These are phyloP conservation scores for Poecilia wingei DNA, from an alignment of 2,797 vertebrate species.

Conservation along the genomic window DNA sequence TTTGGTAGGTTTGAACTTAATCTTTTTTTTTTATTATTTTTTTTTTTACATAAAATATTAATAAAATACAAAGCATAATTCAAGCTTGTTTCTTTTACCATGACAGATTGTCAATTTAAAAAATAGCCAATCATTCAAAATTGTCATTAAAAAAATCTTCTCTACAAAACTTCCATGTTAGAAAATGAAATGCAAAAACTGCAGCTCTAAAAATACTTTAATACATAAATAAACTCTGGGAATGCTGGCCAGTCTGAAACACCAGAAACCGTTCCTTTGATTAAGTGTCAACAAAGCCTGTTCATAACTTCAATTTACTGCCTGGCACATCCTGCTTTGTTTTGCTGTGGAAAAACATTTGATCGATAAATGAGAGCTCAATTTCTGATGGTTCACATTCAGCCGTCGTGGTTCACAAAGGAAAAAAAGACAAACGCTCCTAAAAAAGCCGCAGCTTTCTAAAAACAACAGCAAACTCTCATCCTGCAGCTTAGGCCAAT, in stretches of 20 bases:
- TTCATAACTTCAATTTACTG: slow-evolving; percentile 82
- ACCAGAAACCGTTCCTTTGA: slow-evolving; percentile 71
- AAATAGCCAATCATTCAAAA: slow-evolving; percentile 35
- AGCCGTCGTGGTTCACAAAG: slow-evolving; percentile 52
- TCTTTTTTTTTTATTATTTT: neutral
- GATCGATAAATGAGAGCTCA: slow-evolving; percentile 70
- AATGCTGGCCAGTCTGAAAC: slow-evolving; percentile 47
- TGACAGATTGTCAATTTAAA: slow-evolving; percentile 13
- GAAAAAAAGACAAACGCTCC: slow-evolving; percentile 35
- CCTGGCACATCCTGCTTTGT: slow-evolving; percentile 74
- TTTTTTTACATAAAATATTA: neutral
- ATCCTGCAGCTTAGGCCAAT: slow-evolving; percentile 21
- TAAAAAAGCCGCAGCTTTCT: slow-evolving; percentile 20
- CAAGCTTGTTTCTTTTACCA: neutral
- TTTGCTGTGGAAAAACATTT: slow-evolving; percentile 41
- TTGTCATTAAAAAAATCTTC: neutral
- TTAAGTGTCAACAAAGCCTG: slow-evolving; percentile 77
- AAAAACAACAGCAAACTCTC: slow-evolving; percentile 36
- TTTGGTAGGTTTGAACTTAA: neutral
- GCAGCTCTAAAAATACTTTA: neutral
- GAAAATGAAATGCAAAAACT: neutral
- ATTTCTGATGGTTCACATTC: slow-evolving; percentile 70
- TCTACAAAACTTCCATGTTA: neutral
- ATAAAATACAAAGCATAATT: neutral
- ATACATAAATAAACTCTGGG: slow-evolving; percentile 33